Percentiles rank a stretch among this genome's conserved stretches.
Evolutionary conservation across 2,797 vertebrate genomes (phyloP).

Genomic region (Eidolon dupreanum): DNA sequence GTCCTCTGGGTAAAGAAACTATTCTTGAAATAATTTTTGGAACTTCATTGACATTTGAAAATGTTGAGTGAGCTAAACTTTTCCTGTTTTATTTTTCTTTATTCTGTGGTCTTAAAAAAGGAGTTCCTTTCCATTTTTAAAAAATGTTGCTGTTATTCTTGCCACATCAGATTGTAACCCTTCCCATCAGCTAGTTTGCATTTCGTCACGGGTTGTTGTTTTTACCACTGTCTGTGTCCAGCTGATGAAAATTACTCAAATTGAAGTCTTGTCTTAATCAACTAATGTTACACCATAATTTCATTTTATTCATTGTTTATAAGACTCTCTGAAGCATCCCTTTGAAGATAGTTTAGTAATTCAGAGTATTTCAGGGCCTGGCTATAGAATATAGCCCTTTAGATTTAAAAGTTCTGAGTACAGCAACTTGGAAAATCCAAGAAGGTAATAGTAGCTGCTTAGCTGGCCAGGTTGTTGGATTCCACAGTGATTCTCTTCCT

Average conservation of each 20-base stretch:
- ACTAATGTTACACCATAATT: slow-evolving; percentile 87
- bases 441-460: slow-evolving; percentile 69
- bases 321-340: slow-evolving; percentile 86
- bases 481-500: slow-evolving; percentile 66
- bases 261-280: slow-evolving; percentile 88
- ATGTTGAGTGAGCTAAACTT: slow-evolving; percentile 57
- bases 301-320: slow-evolving; percentile 85
- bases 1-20: background rate
- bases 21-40: background rate
- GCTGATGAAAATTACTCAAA: slow-evolving; percentile 86
- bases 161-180: slow-evolving; percentile 79
- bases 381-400: slow-evolving; percentile 72
- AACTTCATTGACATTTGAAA: slow-evolving; percentile 50
- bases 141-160: slow-evolving; percentile 64
- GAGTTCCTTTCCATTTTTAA: slow-evolving; percentile 12
- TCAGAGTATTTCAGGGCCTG: slow-evolving; percentile 76
- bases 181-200: slow-evolving; percentile 80
- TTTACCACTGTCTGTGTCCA: slow-evolving; percentile 85
- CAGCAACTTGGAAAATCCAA: slow-evolving; percentile 77
- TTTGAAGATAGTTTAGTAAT: slow-evolving; percentile 85
- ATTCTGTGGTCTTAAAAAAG: slow-evolving; percentile 69
- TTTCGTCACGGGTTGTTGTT: slow-evolving; percentile 85
- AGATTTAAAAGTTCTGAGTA: slow-evolving; percentile 80
- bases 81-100: slow-evolving; percentile 17
- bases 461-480: slow-evolving; percentile 50